Conservation (phyloP, 2,797 vertebrate genomes). For the Pangasius macronema region DNA sequence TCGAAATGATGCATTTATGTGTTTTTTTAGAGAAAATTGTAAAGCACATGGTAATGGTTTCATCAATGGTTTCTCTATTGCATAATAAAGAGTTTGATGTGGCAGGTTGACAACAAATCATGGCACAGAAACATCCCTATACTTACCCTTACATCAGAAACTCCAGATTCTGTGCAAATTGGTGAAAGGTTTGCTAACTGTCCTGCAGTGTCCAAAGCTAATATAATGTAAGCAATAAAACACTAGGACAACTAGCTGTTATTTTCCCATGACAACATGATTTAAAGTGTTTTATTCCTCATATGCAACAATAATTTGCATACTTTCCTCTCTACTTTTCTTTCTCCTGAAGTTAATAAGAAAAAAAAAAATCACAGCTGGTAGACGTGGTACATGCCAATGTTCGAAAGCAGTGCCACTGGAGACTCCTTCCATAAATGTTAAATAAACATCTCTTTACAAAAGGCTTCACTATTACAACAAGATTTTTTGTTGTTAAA, state of each 20-base stretch:
- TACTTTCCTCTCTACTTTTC: too few relatives aligned
- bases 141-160: not conserved
- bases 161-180: not conserved
- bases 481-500: too few relatives aligned
- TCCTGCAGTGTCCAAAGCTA: not conserved
- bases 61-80: not conserved
- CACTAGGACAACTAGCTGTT: not conserved
- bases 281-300: too few relatives aligned
- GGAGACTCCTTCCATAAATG: too few relatives aligned
- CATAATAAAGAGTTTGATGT: not conserved
- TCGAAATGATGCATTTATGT: slow-evolving; percentile 29
- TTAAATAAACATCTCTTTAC: too few relatives aligned
- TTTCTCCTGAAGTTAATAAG: too few relatives aligned
- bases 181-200: not conserved
- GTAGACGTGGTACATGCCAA: too few relatives aligned
- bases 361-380: too few relatives aligned
- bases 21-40: slow-evolving; percentile 34
- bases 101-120: not conserved
- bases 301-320: too few relatives aligned
- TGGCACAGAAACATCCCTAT: not conserved
- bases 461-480: too few relatives aligned
- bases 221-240: not conserved
- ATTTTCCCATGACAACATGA: too few relatives aligned
- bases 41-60: slow-evolving; percentile 25
- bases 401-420: too few relatives aligned